Conservation (phyloP, 1,140 invertebrate genomes). For the Nomia melanderi region DNA sequence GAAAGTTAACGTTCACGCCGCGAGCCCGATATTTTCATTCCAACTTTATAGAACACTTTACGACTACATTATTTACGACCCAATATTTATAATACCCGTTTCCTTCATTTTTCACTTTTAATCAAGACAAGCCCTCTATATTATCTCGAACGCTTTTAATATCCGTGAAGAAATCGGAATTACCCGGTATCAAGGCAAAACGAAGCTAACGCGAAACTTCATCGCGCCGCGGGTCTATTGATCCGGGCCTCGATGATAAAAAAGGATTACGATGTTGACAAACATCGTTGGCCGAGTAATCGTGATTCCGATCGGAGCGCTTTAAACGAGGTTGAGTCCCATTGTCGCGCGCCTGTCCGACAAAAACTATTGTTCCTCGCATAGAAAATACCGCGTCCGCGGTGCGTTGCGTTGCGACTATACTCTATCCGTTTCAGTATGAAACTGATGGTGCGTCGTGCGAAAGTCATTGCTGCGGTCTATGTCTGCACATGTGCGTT, state of each 20-base stretch:
- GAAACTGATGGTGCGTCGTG: too few species aligned
- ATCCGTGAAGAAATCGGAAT: background rate
- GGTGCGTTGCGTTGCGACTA: background rate
- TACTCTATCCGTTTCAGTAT: too few species aligned
- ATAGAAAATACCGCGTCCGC: conserved; percentile 2
- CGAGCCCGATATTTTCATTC: too few species aligned
- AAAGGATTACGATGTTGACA: background rate
- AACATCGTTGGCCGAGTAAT: background rate
- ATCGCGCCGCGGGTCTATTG: background rate
- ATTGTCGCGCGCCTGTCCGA: conserved; percentile 22
- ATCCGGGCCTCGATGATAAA: background rate
- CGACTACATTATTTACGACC: too few species aligned
- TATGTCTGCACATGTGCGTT: too few species aligned
- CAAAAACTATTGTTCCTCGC: conserved; percentile 30
- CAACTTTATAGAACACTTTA: too few species aligned
- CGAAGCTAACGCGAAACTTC: background rate
- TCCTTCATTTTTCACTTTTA: background rate
- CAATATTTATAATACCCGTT: background rate
- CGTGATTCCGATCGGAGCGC: background rate
- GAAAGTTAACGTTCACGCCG: too few species aligned
- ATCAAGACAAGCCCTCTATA: too few species aligned
- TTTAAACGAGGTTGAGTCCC: background rate
- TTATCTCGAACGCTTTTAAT: background rate
- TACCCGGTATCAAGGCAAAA: background rate
- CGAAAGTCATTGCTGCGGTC: too few species aligned